Conservation (phyloP, 1,140 invertebrate species). For the Formica exsecta region DNA sequence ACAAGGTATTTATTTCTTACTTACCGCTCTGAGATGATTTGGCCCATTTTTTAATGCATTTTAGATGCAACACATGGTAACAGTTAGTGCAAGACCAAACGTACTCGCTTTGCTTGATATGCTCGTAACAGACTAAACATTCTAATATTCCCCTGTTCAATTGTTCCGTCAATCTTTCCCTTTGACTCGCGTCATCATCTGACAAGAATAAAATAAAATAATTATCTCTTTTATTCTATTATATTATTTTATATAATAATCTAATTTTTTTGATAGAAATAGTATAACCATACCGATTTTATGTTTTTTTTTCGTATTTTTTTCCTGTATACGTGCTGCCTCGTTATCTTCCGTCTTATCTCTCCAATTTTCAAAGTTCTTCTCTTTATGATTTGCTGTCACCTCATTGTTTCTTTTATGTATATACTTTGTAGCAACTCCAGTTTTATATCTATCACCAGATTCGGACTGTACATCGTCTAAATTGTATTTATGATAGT, state of each 20-base stretch:
- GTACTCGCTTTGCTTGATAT: constrained; percentile 91
- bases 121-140: constrained; percentile 97
- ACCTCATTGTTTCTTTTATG: constrained; percentile 66
- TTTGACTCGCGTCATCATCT: constrained; percentile 89
- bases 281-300: constrained; percentile 73
- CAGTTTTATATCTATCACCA: constrained; percentile 29
- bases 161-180: constrained; percentile 93
- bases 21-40: constrained; percentile 91
- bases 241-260: constrained; percentile 1
- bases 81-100: constrained; percentile 97
- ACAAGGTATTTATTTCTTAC: not conserved
- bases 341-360: constrained; percentile 66
- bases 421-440: constrained; percentile 41
- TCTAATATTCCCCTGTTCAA: constrained; percentile 92
- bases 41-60: constrained; percentile 97
- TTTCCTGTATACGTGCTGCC: constrained; percentile 64
- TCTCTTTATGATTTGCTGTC: constrained; percentile 68
- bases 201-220: constrained; percentile 39
- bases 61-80: constrained; percentile 96
- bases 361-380: constrained; percentile 79
- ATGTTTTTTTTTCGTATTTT: constrained; percentile 74
- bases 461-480: constrained; percentile 30
- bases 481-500: constrained; percentile 57
- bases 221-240: not conserved
- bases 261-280: constrained; percentile 1